Evolutionary conservation across 2,113 vertebrate species (phyloP).

Genomic region (Ranitomeya imitator): DNA sequence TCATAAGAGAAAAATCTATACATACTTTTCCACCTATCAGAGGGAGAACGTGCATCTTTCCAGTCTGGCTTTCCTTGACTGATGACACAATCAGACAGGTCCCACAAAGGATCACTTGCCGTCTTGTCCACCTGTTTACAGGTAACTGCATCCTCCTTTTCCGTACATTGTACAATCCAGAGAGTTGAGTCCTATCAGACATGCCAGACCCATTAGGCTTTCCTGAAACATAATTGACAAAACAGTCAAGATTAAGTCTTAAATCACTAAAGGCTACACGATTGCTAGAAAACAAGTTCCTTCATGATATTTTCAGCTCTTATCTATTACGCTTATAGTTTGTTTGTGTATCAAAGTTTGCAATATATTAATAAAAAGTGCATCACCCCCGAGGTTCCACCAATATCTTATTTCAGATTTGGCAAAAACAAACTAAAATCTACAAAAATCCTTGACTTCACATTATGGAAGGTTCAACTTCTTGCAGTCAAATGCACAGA

Average conservation of each 20-base stretch:
- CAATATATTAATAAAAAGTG: no score
- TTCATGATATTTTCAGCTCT: no score
- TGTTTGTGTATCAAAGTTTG: no score
- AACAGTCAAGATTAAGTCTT: not conserved
- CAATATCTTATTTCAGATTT: no score
- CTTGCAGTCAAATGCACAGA: no score
- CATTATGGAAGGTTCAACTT: no score
- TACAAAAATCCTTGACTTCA: no score
- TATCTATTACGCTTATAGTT: no score
- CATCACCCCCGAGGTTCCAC: no score
- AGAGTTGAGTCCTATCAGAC: slow-evolving; percentile 93
- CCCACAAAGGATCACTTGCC: slow-evolving; percentile 96
- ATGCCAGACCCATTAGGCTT: slow-evolving; percentile 88
- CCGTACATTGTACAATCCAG: slow-evolving; percentile 92
- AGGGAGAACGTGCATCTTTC: slow-evolving; percentile 98
- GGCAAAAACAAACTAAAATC: no score
- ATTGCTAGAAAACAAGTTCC: no score
- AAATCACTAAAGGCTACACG: no score
- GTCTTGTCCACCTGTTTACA: slow-evolving; percentile 93
- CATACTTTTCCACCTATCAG: slow-evolving; percentile 97
- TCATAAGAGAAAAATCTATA: not conserved
- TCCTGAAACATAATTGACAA: slow-evolving; percentile 72
- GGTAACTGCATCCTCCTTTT: slow-evolving; percentile 98
- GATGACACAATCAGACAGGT: slow-evolving; percentile 98
- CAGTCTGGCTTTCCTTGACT: slow-evolving; percentile 91